These are phyloP conservation scores for Actias luna DNA, from an alignment of 2,888 invertebrate species.

Conservation along the genomic window DNA sequence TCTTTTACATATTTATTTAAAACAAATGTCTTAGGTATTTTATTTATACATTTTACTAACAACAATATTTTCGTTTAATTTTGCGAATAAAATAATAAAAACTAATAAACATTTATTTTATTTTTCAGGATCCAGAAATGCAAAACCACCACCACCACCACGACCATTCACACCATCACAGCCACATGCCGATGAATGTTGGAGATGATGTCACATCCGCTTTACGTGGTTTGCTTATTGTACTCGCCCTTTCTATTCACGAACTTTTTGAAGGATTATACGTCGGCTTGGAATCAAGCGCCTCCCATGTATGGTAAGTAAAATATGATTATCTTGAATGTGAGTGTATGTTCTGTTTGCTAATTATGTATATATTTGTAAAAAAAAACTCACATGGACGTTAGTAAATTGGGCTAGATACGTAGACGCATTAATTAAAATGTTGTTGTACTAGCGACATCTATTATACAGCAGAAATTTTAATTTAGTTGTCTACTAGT, in stretches of 20 bases:
- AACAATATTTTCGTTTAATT: neutral
- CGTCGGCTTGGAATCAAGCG: constrained; percentile 87
- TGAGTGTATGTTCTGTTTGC: too few species aligned
- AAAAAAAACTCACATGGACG: too few species aligned
- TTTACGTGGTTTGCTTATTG: constrained; percentile 88
- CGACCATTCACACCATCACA: constrained; percentile 62
- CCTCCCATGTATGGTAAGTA: constrained; percentile 66
- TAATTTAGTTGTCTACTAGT: constrained; percentile 21
- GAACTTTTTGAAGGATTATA: constrained; percentile 93
- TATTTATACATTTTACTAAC: neutral
- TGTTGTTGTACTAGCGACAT: constrained; percentile 24
- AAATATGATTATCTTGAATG: too few species aligned
- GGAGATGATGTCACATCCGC: constrained; percentile 76
- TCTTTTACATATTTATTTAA: too few species aligned
- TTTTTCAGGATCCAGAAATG: constrained; percentile 59
- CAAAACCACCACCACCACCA: constrained; percentile 32
- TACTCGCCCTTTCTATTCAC: constrained; percentile 91
- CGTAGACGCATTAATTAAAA: too few species aligned
- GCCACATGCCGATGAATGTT: constrained; percentile 66
- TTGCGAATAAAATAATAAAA: neutral
- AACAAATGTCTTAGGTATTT: too few species aligned
- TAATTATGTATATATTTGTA: too few species aligned
- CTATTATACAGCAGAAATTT: constrained; percentile 32
- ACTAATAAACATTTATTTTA: constrained; percentile 1
- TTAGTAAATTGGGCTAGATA: too few species aligned